Conservation (phyloP, 2,888 invertebrate species). For the Asteroscopus sphinx region DNA sequence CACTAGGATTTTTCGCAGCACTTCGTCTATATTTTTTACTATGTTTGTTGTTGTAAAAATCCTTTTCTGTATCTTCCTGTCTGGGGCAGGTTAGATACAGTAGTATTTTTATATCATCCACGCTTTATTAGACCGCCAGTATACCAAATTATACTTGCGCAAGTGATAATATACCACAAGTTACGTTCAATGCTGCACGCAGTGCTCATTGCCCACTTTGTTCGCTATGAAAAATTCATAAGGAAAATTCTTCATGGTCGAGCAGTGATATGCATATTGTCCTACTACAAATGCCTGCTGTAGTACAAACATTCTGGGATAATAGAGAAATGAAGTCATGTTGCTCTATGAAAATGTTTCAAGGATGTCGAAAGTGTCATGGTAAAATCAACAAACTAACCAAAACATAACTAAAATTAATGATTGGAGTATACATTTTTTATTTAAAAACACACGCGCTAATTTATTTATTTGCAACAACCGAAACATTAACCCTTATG, state of each 20-base stretch:
- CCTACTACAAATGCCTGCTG: constrained; percentile 9
- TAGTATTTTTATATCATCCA: constrained; percentile 2
- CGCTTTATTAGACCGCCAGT: constrained; percentile 14
- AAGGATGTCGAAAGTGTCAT: constrained; percentile 13
- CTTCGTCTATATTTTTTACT: no score
- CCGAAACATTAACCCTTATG: no score
- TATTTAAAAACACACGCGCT: no score
- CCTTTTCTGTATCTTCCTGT: no score
- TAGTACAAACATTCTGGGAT: constrained; percentile 17
- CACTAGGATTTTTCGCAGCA: no score
- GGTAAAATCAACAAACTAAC: not conserved
- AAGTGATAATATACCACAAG: constrained; percentile 18
- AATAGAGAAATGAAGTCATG: constrained; percentile 7
- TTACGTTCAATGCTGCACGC: constrained; percentile 29
- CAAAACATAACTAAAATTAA: no score
- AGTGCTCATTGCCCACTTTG: constrained; percentile 55
- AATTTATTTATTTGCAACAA: no score
- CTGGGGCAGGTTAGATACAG: not conserved
- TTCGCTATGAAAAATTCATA: constrained; percentile 60
- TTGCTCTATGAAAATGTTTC: constrained; percentile 21
- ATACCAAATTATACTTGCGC: constrained; percentile 21
- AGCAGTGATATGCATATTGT: constrained; percentile 24
- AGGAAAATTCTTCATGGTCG: constrained; percentile 39
- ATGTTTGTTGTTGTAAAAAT: no score
- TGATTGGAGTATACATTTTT: no score